Percentiles rank a stretch among this genome's conserved stretches.
Conservation (phyloP, 2,113 vertebrate species). For the Microtus montanus region DNA sequence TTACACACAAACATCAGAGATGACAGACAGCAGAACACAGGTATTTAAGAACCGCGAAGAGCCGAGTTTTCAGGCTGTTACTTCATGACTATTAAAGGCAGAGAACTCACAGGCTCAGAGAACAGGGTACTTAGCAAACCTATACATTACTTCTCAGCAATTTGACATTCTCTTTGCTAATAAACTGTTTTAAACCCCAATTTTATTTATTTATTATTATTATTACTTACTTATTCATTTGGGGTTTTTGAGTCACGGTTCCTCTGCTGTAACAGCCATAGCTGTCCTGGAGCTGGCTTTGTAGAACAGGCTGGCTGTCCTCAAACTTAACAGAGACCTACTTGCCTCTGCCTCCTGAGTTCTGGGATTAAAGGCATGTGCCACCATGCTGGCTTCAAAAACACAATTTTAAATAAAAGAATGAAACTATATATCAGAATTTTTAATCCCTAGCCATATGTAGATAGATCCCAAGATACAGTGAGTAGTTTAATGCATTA, state of each 20-base stretch:
- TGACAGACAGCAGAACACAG: neutral
- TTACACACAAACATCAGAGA: neutral
- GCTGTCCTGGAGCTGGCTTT: neutral
- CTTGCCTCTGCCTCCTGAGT: neutral
- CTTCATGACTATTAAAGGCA: neutral
- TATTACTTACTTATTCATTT: neutral
- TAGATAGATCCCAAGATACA: neutral
- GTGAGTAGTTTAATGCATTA: slow-evolving; percentile 4
- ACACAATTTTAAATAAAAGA: neutral
- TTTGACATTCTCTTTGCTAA: neutral
- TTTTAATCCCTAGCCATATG: neutral
- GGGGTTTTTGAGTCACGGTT: neutral
- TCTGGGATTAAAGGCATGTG: neutral
- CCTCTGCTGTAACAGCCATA: no score
- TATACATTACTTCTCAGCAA: neutral
- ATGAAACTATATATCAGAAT: neutral
- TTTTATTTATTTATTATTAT: neutral
- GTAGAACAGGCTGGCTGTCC: neutral
- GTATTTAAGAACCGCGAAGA: neutral
- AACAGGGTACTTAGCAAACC: neutral
- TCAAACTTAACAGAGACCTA: neutral
- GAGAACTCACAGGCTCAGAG: neutral
- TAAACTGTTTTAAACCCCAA: neutral
- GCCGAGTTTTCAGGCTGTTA: neutral
- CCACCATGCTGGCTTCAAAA: neutral